Percentiles rank a stretch among this genome's conserved stretches.
These are phyloP conservation scores for Sparidentex hasta DNA, from an alignment of 2,797 vertebrate genomes.

Conservation along the genomic window DNA sequence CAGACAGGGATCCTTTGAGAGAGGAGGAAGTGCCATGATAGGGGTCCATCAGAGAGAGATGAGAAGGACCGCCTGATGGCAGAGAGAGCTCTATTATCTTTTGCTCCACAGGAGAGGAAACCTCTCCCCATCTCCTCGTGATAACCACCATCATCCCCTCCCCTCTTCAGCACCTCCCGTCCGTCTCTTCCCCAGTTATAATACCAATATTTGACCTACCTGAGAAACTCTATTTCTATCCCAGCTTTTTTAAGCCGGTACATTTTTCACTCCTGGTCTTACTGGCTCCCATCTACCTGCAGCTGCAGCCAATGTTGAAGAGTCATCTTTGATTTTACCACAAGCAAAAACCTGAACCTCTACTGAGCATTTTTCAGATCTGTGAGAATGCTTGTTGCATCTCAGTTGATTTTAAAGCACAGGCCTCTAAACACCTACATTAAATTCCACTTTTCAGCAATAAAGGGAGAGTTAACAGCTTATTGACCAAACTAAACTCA, in stretches of 20 bases:
- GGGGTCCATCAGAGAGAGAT: constrained; percentile 16
- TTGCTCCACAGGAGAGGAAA: constrained; percentile 14
- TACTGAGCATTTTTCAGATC: not conserved
- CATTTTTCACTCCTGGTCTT: not conserved
- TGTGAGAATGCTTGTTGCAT: not conserved
- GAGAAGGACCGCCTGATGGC: not conserved
- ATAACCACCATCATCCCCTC: constrained; percentile 29
- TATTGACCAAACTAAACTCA: not conserved
- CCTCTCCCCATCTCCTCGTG: constrained; percentile 27
- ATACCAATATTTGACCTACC: constrained; percentile 17
- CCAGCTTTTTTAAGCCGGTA: constrained; percentile 1
- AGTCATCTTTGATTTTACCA: constrained; percentile 1
- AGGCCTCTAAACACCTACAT: not conserved
- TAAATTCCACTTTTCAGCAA: not conserved
- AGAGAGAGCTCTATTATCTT: constrained; percentile 39
- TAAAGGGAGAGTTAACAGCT: not conserved
- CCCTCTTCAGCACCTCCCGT: constrained; percentile 17
- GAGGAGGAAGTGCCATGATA: constrained; percentile 8
- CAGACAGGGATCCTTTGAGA: constrained; percentile 19
- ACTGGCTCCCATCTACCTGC: constrained; percentile 4
- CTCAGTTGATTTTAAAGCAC: constrained; percentile 13
- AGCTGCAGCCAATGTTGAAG: not conserved
- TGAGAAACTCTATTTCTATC: constrained; percentile 26
- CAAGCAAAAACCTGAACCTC: not conserved
- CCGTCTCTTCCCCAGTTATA: constrained; percentile 10